These are phyloP conservation scores for Pelobates cultripes DNA, from an alignment of 2,797 vertebrate species.

Conservation along the genomic window DNA sequence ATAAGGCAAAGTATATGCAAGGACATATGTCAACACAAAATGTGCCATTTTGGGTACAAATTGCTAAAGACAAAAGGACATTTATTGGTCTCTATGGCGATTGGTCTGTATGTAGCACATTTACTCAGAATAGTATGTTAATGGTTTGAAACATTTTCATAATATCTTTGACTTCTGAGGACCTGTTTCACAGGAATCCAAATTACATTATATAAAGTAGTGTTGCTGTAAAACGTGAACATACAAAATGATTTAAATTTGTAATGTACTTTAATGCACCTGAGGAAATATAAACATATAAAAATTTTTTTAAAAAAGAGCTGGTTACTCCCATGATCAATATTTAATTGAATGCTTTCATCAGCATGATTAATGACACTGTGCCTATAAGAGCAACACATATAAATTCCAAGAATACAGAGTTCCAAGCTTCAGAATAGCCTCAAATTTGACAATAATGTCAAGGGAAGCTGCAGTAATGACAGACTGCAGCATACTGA, in stretches of 20 bases:
- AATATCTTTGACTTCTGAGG: too few species aligned
- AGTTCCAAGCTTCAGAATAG: neutral
- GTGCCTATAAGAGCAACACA: neutral
- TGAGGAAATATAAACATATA: neutral
- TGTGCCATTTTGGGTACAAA: too few species aligned
- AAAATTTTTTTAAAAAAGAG: neutral
- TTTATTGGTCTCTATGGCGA: too few species aligned
- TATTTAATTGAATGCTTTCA: slow-evolving; percentile 8
- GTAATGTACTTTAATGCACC: neutral
- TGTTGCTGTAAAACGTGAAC: neutral
- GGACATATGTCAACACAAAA: too few species aligned
- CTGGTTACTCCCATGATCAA: neutral
- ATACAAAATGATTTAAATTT: neutral
- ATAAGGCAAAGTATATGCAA: too few species aligned
- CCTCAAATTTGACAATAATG: neutral
- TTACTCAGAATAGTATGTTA: too few species aligned
- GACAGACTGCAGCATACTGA: neutral
- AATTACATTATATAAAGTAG: neutral
- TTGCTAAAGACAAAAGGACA: too few species aligned
- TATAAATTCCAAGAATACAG: neutral
- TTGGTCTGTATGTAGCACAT: too few species aligned
- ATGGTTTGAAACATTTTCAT: too few species aligned
- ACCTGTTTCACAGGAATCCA: too few species aligned
- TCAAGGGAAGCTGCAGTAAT: neutral
- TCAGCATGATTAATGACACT: slow-evolving; percentile 1